Percentiles rank a stretch among this genome's conserved stretches.
Evolutionary conservation across 2,888 invertebrate genomes (phyloP).

Genomic region (Caenorhabditis wallacei): DNA sequence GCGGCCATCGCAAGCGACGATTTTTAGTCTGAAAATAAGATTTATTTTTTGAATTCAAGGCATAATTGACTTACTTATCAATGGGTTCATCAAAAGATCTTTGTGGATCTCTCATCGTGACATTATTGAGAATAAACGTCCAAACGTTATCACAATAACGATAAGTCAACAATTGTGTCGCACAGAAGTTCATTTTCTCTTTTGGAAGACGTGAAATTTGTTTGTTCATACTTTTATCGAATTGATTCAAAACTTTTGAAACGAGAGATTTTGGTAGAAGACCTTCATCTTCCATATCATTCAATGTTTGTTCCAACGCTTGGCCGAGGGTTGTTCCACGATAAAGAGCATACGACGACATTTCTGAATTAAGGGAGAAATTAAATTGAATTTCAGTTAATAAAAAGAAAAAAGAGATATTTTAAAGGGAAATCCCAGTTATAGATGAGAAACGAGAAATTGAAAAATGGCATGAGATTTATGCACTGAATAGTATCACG

Average conservation of each 20-base stretch:
- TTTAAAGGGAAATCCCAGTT: no score
- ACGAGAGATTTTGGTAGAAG: conserved; percentile 52
- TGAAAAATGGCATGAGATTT: no score
- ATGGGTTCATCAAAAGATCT: conserved; percentile 62
- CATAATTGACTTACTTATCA: conserved; percentile 46
- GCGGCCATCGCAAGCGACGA: conserved; percentile 95
- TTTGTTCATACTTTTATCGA: conserved; percentile 96
- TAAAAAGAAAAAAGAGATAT: background rate
- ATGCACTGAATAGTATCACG: no score
- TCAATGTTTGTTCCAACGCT: conserved; percentile 96
- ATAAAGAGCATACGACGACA: conserved; percentile 92
- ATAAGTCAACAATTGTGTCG: conserved; percentile 84
- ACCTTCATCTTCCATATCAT: conserved; percentile 87
- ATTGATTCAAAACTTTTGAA: conserved; percentile 92
- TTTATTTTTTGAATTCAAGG: background rate
- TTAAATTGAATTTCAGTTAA: background rate
- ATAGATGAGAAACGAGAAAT: no score
- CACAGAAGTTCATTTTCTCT: conserved; percentile 96
- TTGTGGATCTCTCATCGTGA: conserved; percentile 89
- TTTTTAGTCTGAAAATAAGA: conserved; percentile 88
- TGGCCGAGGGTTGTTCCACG: conserved; percentile 97
- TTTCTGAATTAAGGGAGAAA: conserved; percentile 14
- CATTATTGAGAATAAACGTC: conserved; percentile 99
- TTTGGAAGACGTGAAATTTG: conserved; percentile 92
- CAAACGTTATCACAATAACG: conserved; percentile 99